Percentiles rank a stretch among this genome's conserved stretches.
Conservation (phyloP, 2,797 vertebrate genomes). For the Gallinago stenura region DNA sequence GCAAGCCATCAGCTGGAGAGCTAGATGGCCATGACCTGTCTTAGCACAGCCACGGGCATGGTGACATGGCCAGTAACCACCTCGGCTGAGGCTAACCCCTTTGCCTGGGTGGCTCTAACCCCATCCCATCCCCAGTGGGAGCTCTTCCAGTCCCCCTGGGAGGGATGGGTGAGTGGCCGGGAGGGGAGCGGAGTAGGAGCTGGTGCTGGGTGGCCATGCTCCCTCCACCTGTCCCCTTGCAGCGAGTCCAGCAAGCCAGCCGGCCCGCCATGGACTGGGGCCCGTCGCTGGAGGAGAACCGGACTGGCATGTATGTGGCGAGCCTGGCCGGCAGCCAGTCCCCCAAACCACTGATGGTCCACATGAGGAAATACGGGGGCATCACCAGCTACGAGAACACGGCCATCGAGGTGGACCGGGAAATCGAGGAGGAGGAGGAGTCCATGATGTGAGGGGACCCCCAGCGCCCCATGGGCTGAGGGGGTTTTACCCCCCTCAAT, state of each 20-base stretch:
- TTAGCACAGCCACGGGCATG: background rate
- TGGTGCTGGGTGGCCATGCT: background rate
- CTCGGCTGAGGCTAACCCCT: background rate
- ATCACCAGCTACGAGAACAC: slow-evolving; percentile 86
- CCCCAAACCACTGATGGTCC: slow-evolving; percentile 84
- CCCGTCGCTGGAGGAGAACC: slow-evolving; percentile 82
- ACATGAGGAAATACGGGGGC: slow-evolving; percentile 84
- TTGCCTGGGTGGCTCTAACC: background rate
- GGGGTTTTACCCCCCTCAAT: background rate
- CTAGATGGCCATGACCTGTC: background rate
- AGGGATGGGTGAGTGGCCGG: background rate
- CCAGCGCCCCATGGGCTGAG: accelerated
- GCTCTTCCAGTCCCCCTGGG: accelerated
- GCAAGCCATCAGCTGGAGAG: background rate
- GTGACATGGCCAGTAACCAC: background rate
- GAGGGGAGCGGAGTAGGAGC: accelerated
- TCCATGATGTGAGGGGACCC: slow-evolving; percentile 79
- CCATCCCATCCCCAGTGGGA: accelerated
- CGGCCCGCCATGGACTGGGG: slow-evolving; percentile 82
- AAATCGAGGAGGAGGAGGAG: slow-evolving; percentile 82
- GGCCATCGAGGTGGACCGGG: slow-evolving; percentile 81
- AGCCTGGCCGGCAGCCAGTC: slow-evolving; percentile 83
- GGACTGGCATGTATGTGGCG: slow-evolving; percentile 80
- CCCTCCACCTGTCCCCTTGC: background rate
- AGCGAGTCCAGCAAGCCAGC: slow-evolving; percentile 83